Base-by-base conservation (phyloP, 23 tunicate genomes). In the Trididemnum miniatum region DNA sequence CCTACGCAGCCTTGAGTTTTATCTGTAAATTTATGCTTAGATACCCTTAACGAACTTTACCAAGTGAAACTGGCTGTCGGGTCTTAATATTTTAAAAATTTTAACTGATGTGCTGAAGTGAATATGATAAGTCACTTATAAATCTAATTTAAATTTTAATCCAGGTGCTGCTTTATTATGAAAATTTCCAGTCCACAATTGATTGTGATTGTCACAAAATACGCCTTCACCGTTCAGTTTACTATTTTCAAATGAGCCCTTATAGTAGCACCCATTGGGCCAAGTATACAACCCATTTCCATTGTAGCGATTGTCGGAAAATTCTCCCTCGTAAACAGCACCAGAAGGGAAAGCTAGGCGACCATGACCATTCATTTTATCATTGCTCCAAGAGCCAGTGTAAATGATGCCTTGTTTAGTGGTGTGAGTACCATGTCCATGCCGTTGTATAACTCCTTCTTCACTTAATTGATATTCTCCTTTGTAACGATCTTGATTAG, bases 81-180 rank as follows among this genome's bases (percentile, higher is more conserved):
- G n/a, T n/a, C n/a, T n/a, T n/a, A n/a, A n/a, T n/a, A n/a, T n/a
- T n/a, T n/a, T n/a, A n/a, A n/a, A n/a, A n/a, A n/a, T n/a, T n/a
- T n/a, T n/a, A n/a, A n/a, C n/a, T n/a, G n/a, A n/a, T n/a, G n/a
- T n/a, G n/a, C n/a, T n/a, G n/a, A n/a, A n/a, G n/a, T n/a, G n/a
- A n/a, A n/a, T n/a, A n/a, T n/a, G n/a, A n/a, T n/a, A n/a, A n/a
- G n/a, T n/a, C n/a, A n/a, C 54, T 62, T 26, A 91, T 7, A 91
- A 50, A 23, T 86, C 67, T 2, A 91, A 66, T 83, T 78, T 76
- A 49, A 85, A 86, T 37, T 86, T 86, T 24, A 91, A 83, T 5
- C 87, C 90, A n/a, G 97, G 97, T 0, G 97, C 97, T 24, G 97
- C 90, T 85, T 86, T 86, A 35, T 82, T 49, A 57, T 82, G 91